Base-by-base conservation (phyloP, 2,113 vertebrate genomes). In the Corvus hawaiiensis region DNA sequence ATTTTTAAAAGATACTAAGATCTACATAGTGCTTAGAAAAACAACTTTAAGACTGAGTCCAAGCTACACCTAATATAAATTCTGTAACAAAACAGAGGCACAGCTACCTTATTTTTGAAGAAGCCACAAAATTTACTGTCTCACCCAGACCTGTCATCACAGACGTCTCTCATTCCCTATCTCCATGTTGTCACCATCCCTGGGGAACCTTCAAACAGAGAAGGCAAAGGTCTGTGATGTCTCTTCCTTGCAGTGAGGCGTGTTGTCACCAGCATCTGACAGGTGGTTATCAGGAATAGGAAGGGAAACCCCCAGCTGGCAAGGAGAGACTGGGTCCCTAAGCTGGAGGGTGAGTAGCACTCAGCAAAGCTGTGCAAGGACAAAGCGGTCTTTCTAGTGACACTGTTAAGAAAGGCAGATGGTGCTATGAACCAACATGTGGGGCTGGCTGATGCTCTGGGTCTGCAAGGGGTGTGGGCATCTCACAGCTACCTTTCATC, bases 391-490 rank as follows among this genome's bases (percentile, higher is more conserved):
- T 7, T 43, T 96, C 61, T 44, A 58, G 51, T 1, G 1, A 12
- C 37, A 6, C 22, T 24, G 21, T 11, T 26, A 9, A 30, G 52
- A 30, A 19, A 5, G 3, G 41, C 28, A 51, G 32, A 5, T 0
- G 0, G 33, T 4, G 6, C 32, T 44, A 4, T 0, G 4, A 6
- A 52, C 24, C n/a, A 61, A 3, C 11, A 16, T 0, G 0, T 13
- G 52, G 15, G 49, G 11, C 37, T 63, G 61, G 41, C 21, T 62
- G 35, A 6, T 68, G 56, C 15, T 94, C 33, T 10, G 0, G 1
- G 6, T 61, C 84, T 59, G n/a, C 43, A 74, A 72, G 68, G 59
- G 33, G 1, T 12, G 19, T 0, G 0, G 13, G 39, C 27, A 59
- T 43, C 74, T 74, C 39, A 28, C 37, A 73, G 24, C 6, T 7